These are phyloP conservation scores for Acholoe squamosa DNA, from an alignment of 2,888 invertebrate species.

Conservation along the genomic window DNA sequence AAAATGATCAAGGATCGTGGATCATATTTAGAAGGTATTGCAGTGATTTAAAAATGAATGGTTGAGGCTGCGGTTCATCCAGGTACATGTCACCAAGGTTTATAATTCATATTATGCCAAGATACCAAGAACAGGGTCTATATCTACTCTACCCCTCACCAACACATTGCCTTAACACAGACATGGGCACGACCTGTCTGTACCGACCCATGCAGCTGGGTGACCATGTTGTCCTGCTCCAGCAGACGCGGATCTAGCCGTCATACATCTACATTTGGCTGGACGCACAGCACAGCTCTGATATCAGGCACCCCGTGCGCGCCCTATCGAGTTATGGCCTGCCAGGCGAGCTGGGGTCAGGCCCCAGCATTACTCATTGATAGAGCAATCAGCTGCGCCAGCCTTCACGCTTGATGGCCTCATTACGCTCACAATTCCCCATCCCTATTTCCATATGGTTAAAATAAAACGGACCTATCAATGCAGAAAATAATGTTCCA, in stretches of 20 bases:
- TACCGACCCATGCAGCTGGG: too few relatives aligned
- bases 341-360: not conserved
- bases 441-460: not conserved
- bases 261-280: conserved; percentile 41
- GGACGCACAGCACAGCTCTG: conserved; percentile 22
- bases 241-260: not conserved
- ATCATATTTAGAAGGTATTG: too few relatives aligned
- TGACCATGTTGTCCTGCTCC: not conserved
- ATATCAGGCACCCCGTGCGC: conserved; percentile 17
- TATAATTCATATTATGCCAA: too few relatives aligned
- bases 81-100: too few relatives aligned
- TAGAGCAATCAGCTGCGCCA: conserved; percentile 37
- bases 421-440: conserved; percentile 34
- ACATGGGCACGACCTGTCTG: too few relatives aligned
- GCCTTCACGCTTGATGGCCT: conserved; percentile 42
- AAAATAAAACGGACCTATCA: not conserved
- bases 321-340: conserved; percentile 45
- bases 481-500: not conserved
- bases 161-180: too few relatives aligned
- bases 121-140: too few relatives aligned
- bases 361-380: conserved; percentile 46
- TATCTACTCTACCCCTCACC: too few relatives aligned
- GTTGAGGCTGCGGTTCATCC: too few relatives aligned
- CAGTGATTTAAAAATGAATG: too few relatives aligned
- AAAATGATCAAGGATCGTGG: too few relatives aligned